Base-by-base conservation (phyloP, 2,888 invertebrate species). In the Acanthococcus lagerstroemiae region DNA sequence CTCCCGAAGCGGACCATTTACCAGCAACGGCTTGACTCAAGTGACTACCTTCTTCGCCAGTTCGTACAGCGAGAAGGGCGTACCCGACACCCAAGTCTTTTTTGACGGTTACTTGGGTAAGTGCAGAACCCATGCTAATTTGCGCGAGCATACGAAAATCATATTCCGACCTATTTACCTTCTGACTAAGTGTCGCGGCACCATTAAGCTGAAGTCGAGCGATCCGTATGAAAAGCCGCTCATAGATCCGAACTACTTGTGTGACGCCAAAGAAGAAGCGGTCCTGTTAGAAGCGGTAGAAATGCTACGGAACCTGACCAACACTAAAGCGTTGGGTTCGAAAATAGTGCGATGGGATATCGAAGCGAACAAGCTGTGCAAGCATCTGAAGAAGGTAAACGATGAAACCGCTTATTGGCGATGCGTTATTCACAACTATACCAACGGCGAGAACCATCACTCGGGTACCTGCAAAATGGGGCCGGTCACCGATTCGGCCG, bases 191-290 rank as follows among this genome's bases (percentile, higher is more conserved):
- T 74, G 74, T 61, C 70, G 71, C 66, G 75, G 75, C 4, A 71
- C 72, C 37, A 66, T 75, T 4, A 68, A 74, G 48, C 74, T 83
- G 19, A 74, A 74, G 66, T 76, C 77, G 1, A 72, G 71, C 4
- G 74, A 82, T 71, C 82, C 82, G 1, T 71, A 74, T 26, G 76
- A 78, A 1, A 76, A 77, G 65, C 82, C 82, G 1, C 69, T 76
- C 37, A 77, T 82, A 65, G 75, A 80, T 66, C 78, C 81, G 15
- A 79, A 80, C 69, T 82, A 82, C 71, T 73, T 82, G 65, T 70
- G 74, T 19, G 75, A 77, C 17, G 73, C 75, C 26, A 70, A 74
- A 22, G 81, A 81, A 68, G 69, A 74, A 1, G 60, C 72, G 9
- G 72, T 72, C 12, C 61, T 75, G 21, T 71, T 75, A 3, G 73